A percentile compares a stretch with the other conserved stretches of the same genome.
Conservation (phyloP, 2,797 vertebrate species). For the Eulemur coronatus region DNA sequence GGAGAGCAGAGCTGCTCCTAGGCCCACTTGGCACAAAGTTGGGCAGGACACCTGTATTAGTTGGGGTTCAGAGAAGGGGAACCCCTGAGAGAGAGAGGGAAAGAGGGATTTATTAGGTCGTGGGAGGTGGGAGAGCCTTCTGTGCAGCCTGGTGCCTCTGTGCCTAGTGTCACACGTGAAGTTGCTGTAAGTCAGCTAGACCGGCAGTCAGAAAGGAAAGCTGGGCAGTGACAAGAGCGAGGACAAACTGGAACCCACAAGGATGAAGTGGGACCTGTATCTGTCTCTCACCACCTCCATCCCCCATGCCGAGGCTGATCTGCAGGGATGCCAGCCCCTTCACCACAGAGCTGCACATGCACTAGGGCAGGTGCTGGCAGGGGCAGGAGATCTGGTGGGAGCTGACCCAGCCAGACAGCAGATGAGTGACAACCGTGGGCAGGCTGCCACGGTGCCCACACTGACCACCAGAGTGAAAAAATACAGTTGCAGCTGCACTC, state of each 20-base stretch:
- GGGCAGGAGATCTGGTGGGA: not conserved
- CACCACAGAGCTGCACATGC: not conserved
- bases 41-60: not conserved
- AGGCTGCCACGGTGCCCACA: not conserved
- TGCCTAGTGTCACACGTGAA: not conserved
- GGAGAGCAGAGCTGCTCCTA: not conserved
- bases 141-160: not conserved
- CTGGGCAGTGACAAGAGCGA: not conserved
- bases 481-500: not conserved
- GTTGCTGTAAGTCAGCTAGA: not conserved
- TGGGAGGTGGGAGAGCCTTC: not conserved
- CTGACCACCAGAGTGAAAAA: not conserved
- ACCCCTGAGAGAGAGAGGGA: not conserved
- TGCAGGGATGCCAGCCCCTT: not conserved
- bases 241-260: not conserved
- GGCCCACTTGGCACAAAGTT: not conserved
- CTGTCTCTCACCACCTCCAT: not conserved
- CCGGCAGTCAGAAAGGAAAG: not conserved
- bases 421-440: not conserved
- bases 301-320: not conserved
- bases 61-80: not conserved
- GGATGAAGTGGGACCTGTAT: not conserved
- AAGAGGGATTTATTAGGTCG: not conserved
- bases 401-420: not conserved
- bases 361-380: not conserved